Base-by-base conservation (phyloP, 2,797 vertebrate genomes). In the Atherinosoma microstoma region DNA sequence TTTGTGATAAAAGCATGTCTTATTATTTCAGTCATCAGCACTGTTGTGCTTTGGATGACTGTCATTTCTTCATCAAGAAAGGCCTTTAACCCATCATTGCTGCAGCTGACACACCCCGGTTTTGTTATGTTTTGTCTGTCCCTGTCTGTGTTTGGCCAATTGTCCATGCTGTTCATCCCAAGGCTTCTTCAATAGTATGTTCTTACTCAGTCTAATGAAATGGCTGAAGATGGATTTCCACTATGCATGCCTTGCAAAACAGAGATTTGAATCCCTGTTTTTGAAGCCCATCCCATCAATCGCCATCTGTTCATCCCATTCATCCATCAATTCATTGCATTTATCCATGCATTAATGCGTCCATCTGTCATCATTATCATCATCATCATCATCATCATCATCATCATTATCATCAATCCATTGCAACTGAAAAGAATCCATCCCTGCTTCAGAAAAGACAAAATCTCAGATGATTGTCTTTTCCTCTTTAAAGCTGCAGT, bases 401-500 rank as follows among this genome's bases (percentile, higher is more conserved):
- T 27, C 24, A 27, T 27, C 24, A 27, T 27, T 27, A 78, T 60
- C 82, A 76, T 90, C 79, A 64, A 80, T 72, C 67, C 83, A 87
- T 84, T 59, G 70, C 74, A 70, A 30, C 61, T 86, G 12, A 56
- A 57, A 30, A 70, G 6, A 84, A 58, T 79, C 70, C 82, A 76
- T 83, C 65, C 40, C 30, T 80, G 70, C 86, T 83, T 84, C 63
- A 80, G 90, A 92, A 94, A 94, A 94, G 92, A 83, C 79, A 70
- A 67, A 57, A 69, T 75, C 75, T 73, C 64, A 18, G 42, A 73
- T 30, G 67, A 27, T 76, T 86, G 79, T 92, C 91, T 94, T 93
- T 93, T 93, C 89, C 64, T 79, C 64, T 90, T 93, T 93, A 91
- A 94, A 94, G 89, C 73, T 77, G 58, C 89, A 82, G 80, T 94